A percentile compares a stretch with the other conserved stretches of the same genome.
Conservation (phyloP, 2,113 vertebrate species). For the Parotia lawesii region DNA sequence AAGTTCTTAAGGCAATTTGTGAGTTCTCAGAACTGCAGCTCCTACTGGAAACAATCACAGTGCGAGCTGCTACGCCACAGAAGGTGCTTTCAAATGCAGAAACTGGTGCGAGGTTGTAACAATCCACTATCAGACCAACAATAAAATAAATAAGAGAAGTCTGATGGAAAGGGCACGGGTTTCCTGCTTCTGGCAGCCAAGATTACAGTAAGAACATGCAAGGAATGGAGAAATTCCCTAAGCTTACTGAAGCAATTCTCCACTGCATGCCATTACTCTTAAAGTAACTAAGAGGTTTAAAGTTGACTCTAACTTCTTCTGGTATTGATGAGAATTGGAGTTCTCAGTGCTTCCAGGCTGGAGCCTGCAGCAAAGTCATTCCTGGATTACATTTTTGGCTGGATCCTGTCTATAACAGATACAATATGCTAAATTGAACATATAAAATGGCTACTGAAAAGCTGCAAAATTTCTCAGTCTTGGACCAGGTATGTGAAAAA, state of each 20-base stretch:
- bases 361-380: not conserved
- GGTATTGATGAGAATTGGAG: not conserved
- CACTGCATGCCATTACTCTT: not conserved
- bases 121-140: not conserved
- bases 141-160: not conserved
- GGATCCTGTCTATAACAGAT: not conserved
- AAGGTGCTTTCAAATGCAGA: not conserved
- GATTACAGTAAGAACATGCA: not conserved
- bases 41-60: not conserved
- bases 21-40: not conserved
- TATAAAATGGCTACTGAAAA: not conserved
- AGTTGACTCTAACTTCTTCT: not conserved
- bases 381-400: not conserved
- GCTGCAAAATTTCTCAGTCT: not conserved
- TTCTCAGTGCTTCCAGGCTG: not conserved
- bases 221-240: not conserved
- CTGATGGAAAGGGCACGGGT: not conserved
- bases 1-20: not conserved
- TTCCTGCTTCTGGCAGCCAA: not conserved
- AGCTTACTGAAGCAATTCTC: not conserved
- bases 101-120: not conserved
- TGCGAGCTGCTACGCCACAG: not conserved
- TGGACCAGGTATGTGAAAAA: not conserved
- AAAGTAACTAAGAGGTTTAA: not conserved
- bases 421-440: not conserved